phyloP scores from a whole-genome alignment of 2,797 vertebrate genomes.

The Malacoraja senta region DNA sequence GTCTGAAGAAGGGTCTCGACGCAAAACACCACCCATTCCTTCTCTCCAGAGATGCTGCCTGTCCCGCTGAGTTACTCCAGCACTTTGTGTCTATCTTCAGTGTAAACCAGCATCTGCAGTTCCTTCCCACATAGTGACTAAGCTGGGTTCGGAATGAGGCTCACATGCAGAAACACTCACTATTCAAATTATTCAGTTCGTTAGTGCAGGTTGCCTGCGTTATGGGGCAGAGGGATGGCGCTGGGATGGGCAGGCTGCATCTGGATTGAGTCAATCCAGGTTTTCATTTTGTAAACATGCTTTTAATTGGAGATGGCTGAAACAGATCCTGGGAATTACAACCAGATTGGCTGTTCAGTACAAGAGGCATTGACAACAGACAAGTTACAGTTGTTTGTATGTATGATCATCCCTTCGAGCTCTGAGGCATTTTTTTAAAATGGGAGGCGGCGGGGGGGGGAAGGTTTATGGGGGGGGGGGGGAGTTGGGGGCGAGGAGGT shows the following conservation, averaged over 20 bases:
- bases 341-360: conserved; percentile 5
- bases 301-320: not conserved
- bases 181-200: not conserved
- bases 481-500: not conserved
- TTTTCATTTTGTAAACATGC: not conserved
- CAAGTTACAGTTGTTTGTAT: not conserved
- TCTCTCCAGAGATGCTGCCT: no score
- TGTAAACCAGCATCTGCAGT: no score
- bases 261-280: not conserved
- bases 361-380: conserved; percentile 20
- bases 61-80: no score
- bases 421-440: not conserved
- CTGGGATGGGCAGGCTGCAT: not conserved
- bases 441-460: no score
- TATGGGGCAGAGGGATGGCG: not conserved
- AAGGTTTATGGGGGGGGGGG: no score
- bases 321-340: conserved; percentile 2
- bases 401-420: not conserved
- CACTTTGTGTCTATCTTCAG: no score
- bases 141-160: not conserved
- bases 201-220: not conserved
- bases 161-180: not conserved
- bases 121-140: no score
- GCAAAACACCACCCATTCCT: no score
- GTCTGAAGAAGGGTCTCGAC: no score